Percentiles rank a stretch among this genome's conserved stretches.
phyloP scores from a whole-genome alignment of 1,140 invertebrate species.

The Neoseiulus cucumeris region DNA sequence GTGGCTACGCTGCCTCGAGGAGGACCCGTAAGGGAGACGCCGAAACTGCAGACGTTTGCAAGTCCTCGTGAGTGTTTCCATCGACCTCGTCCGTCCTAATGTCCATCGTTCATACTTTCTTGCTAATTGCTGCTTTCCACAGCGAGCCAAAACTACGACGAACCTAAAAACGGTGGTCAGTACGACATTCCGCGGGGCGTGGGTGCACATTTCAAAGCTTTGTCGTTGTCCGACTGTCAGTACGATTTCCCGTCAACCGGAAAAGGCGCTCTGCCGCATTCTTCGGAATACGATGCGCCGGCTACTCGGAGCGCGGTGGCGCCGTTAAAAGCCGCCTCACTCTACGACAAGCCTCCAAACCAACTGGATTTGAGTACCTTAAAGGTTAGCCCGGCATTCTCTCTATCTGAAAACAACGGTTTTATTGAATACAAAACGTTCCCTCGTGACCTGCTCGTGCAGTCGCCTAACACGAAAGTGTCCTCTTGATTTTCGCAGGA shows the following conservation, averaged over 20 bases:
- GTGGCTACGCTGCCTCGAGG: neutral
- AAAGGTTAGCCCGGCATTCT: neutral
- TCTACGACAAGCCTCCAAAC: conserved; percentile 16
- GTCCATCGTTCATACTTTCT: too few species aligned
- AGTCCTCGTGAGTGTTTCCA: neutral
- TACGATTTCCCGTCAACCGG: conserved; percentile 29
- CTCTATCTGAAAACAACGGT: too few species aligned
- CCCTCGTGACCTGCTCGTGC: too few species aligned
- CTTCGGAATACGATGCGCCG: conserved; percentile 20
- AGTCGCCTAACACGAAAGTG: too few species aligned
- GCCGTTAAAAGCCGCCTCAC: conserved; percentile 6
- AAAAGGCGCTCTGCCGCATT: conserved; percentile 15
- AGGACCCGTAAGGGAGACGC: neutral
- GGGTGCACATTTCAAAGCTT: neutral
- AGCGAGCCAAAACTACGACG: conserved; percentile 9
- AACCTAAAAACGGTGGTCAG: neutral
- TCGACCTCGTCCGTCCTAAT: too few species aligned
- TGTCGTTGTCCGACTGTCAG: conserved; percentile 18
- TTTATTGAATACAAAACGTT: conserved; percentile 7
- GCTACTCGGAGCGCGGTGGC: conserved; percentile 9
- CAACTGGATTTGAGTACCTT: neutral
- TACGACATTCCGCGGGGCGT: neutral
- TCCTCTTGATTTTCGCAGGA: too few species aligned
- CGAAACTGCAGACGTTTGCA: conserved; percentile 8
- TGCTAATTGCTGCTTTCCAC: too few species aligned